Percentiles rank a stretch among this genome's conserved stretches.
Evolutionary conservation across 2,113 vertebrate species (phyloP).

Genomic region (Meleagris gallopavo): DNA sequence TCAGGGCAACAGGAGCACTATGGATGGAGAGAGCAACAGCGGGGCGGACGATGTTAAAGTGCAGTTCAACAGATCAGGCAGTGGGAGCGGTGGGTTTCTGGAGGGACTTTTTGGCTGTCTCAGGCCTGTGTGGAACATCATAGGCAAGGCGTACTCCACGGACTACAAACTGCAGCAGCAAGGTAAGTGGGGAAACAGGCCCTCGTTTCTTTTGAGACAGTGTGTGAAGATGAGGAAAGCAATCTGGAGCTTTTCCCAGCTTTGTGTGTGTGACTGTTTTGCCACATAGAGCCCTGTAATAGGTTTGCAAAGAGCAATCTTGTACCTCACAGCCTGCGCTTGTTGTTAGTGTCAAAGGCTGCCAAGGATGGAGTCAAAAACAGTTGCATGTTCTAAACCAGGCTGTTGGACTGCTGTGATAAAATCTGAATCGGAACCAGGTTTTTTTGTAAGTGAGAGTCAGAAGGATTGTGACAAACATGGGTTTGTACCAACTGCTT

Average conservation of each 20-base stretch:
- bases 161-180: slow-evolving; percentile 98
- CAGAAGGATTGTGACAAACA: neutral
- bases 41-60: slow-evolving; percentile 90
- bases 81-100: slow-evolving; percentile 89
- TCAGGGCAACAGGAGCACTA: slow-evolving; percentile 77
- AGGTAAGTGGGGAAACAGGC: slow-evolving; percentile 76
- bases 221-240: neutral
- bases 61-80: slow-evolving; percentile 90
- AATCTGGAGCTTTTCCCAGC: neutral
- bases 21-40: slow-evolving; percentile 77
- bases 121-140: slow-evolving; percentile 97
- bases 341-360: rapidly evolving
- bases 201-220: neutral
- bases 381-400: neutral
- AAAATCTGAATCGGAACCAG: neutral
- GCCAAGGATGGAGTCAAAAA: neutral
- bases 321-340: rapidly evolving
- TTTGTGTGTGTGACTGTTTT: rapidly evolving
- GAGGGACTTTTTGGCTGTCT: slow-evolving; percentile 97
- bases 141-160: slow-evolving; percentile 96
- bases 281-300: rapidly evolving
- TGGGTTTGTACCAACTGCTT: neutral
- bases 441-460: neutral
- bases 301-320: neutral
- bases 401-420: neutral